A percentile compares a stretch with the other conserved stretches of the same genome.
Evolutionary conservation across 2,113 vertebrate genomes (phyloP).

Genomic region (Procavia capensis): DNA sequence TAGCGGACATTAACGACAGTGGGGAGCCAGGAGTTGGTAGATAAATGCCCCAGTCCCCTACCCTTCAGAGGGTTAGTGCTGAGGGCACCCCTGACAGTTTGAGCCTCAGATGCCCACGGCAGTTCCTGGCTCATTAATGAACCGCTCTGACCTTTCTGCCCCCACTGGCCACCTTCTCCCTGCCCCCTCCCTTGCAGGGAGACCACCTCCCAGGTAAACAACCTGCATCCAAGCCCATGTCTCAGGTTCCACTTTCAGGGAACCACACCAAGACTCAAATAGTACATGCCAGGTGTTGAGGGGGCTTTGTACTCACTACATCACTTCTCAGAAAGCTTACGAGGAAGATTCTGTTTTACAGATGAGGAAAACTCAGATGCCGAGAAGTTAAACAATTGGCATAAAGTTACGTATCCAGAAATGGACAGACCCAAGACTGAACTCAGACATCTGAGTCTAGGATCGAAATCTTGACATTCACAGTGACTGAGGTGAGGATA

Average conservation of each 20-base stretch:
- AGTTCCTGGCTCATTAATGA: background rate
- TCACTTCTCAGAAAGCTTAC: background rate
- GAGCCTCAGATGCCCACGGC: background rate
- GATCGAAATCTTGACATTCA: background rate
- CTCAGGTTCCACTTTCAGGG: background rate
- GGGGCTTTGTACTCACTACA: background rate
- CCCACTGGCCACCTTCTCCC: background rate
- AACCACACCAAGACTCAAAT: background rate
- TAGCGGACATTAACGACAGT: background rate
- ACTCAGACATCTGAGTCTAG: background rate
- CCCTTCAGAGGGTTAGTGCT: background rate
- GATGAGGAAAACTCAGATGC: background rate
- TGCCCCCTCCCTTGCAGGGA: too few relatives aligned
- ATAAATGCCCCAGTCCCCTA: background rate
- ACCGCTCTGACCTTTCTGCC: background rate
- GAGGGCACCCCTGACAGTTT: background rate
- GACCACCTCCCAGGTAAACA: too few relatives aligned
- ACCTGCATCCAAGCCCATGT: background rate
- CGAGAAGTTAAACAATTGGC: background rate
- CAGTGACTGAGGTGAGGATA: background rate
- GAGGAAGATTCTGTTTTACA: background rate
- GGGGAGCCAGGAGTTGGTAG: background rate
- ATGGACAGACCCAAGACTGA: background rate
- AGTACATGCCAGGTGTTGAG: accelerated
- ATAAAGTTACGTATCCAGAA: background rate